A percentile compares a stretch with the other conserved stretches of the same genome.
Conservation (phyloP, 2,797 vertebrate genomes). For the Crenichthys baileyi region DNA sequence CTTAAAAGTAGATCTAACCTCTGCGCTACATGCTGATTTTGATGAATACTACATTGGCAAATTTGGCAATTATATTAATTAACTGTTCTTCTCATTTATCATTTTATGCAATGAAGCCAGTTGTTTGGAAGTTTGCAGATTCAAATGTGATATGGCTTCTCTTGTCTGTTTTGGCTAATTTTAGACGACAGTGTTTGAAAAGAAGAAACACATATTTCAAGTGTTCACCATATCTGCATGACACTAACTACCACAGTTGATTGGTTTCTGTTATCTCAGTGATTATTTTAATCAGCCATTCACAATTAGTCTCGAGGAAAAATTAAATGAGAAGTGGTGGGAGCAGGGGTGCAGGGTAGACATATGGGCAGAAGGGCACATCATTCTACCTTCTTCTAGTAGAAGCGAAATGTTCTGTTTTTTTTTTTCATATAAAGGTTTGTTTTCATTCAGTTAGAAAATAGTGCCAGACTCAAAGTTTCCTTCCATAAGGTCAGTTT, state of each 20-base stretch:
- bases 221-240: constrained; percentile 59
- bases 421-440: background rate
- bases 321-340: constrained; percentile 7
- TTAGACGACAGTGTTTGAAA: constrained; percentile 11
- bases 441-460: background rate
- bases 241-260: constrained; percentile 54
- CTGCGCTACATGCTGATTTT: background rate
- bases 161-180: constrained; percentile 32
- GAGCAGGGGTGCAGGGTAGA: background rate
- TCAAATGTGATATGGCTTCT: constrained; percentile 40
- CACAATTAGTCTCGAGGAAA: constrained; percentile 61
- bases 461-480: background rate
- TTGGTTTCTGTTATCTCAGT: constrained; percentile 73
- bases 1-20: constrained; percentile 1
- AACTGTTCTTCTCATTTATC: background rate
- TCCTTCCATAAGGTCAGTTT: background rate
- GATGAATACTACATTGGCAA: background rate
- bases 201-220: constrained; percentile 50
- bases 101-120: no score
- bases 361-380: constrained; percentile 13
- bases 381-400: constrained; percentile 33
- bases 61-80: constrained; percentile 10
- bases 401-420: background rate
- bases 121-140: background rate
- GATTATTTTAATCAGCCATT: constrained; percentile 76